Base-by-base conservation (phyloP, 2,113 vertebrate species). In the Chloropsis cyanopogon region DNA sequence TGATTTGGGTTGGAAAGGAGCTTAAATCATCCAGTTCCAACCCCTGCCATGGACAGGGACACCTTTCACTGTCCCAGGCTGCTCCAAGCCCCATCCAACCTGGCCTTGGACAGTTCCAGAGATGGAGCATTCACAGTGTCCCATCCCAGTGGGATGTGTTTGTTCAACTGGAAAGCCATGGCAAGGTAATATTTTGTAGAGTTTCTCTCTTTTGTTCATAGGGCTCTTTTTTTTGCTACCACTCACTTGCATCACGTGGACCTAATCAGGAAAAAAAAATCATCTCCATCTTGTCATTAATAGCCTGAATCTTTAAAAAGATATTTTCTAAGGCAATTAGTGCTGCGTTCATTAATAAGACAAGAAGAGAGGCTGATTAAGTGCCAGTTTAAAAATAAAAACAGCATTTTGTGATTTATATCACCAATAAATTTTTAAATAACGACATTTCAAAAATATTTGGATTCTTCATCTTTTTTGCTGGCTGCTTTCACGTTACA, bases 311-410 rank as follows among this genome's bases (percentile, higher is more conserved):
- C 80, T 91, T 95, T 88, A 86, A 49, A 66, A 93, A 79, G 46
- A 56, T 63, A 59, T 60, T 94, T 92, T 92, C 73, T 73, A 80
- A 91, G 64, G 75, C 71, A 92, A 60, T 92, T 90, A 89, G 77
- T 33, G 25, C 68, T 64, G 71, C 92, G 54, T 63, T 79, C 60
- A 88, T 88, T 95, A 92, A 71, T 92, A 88, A 93, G 72, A 25
- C 24, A 54, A 93, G 44, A 92, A 77, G 68, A 93, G 79, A 70
- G 79, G 22, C 85, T 95, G 91, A 96, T 95, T 89, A 94, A 92
- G 75, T 83, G 50, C 64, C 39, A 76, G 63, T 85, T 93, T 95
- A 80, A 97, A 95, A 96, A 95, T 94, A 91, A 93, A 87, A 88
- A 7, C 78, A 52, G 6, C 17, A 13, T 92, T 95, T 92, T 80